Evolutionary conservation across 2,113 vertebrate genomes (phyloP).

Genomic region (Campylomormyrus tamandua): DNA sequence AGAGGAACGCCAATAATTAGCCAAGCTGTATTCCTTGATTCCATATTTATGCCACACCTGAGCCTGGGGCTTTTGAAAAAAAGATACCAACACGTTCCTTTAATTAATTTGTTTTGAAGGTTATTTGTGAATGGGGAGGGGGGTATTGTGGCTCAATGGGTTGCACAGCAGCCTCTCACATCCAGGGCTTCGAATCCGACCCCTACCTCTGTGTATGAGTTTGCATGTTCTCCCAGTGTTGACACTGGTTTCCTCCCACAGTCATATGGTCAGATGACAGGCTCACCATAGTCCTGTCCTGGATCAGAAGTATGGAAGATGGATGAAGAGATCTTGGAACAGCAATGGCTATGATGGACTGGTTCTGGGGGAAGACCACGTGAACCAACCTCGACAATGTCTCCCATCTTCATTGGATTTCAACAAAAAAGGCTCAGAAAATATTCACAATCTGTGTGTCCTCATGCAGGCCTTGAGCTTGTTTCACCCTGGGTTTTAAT

Average conservation of each 20-base stretch:
- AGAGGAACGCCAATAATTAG: slow-evolving; percentile 42
- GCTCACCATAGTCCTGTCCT: neutral
- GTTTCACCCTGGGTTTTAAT: neutral
- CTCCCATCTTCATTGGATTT: neutral
- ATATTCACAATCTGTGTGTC: neutral
- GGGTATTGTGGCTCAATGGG: neutral
- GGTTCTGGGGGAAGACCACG: neutral
- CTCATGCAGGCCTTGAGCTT: neutral
- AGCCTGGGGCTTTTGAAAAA: neutral
- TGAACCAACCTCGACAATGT: neutral
- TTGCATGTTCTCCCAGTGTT: neutral
- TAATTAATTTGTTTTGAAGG: neutral
- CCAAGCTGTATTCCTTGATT: slow-evolving; percentile 40
- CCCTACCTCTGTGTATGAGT: neutral
- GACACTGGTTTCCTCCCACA: neutral
- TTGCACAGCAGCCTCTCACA: neutral
- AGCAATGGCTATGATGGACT: neutral
- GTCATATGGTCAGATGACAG: neutral
- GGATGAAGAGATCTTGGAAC: neutral
- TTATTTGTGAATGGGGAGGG: neutral
- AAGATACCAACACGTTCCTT: slow-evolving; percentile 2
- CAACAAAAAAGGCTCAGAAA: neutral
- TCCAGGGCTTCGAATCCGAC: neutral
- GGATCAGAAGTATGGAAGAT: neutral
- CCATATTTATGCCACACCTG: slow-evolving; percentile 29